These are phyloP conservation scores for Holcopasites calliopsidis DNA, from an alignment of 1,140 invertebrate species.

Conservation along the genomic window DNA sequence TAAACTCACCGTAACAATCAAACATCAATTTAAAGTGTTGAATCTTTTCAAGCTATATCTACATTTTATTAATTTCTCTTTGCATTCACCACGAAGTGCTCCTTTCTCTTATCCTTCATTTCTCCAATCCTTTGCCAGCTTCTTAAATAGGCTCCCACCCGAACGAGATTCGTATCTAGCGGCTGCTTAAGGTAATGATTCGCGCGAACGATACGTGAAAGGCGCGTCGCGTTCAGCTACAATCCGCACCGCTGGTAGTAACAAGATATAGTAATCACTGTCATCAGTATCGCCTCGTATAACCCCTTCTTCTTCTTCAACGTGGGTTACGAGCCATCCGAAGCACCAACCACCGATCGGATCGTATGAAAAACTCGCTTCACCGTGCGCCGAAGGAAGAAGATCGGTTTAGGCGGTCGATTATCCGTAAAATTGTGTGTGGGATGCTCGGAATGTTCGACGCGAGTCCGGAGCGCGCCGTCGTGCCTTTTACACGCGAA, in stretches of 20 bases:
- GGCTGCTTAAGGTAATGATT: slow-evolving; percentile 63
- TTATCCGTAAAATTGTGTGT: slow-evolving; percentile 38
- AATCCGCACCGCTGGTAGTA: slow-evolving; percentile 59
- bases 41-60: too few relatives aligned
- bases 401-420: slow-evolving; percentile 34
- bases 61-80: not conserved
- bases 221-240: slow-evolving; percentile 43
- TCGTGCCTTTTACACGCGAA: slow-evolving; percentile 4
- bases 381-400: slow-evolving; percentile 30
- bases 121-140: not conserved
- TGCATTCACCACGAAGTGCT: not conserved
- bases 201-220: slow-evolving; percentile 61
- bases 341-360: not conserved
- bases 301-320: slow-evolving; percentile 26
- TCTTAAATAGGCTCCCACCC: slow-evolving; percentile 47
- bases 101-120: not conserved
- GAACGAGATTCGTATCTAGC: slow-evolving; percentile 59
- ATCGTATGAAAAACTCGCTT: slow-evolving; percentile 56
- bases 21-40: too few relatives aligned
- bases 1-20: not conserved
- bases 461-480: not conserved
- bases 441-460: not conserved
- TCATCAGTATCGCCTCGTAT: slow-evolving; percentile 59
- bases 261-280: slow-evolving; percentile 69
- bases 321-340: slow-evolving; percentile 19